phyloP scores from a whole-genome alignment of 2,888 invertebrate genomes.

The Atethmia centrago region DNA sequence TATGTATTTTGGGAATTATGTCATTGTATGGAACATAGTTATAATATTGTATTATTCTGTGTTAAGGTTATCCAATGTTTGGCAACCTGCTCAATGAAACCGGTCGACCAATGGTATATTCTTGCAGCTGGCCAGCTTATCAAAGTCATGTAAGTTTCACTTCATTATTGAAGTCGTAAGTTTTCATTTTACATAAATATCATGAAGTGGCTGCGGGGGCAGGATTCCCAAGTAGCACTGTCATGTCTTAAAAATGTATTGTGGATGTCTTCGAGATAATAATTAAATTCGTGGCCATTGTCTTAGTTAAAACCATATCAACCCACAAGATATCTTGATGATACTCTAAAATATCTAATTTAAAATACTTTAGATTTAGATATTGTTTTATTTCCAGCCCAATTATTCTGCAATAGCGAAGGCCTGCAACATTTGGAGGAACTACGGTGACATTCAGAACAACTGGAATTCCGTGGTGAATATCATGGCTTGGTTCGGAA shows the following conservation, averaged over 20 bases:
- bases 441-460: constrained; percentile 92
- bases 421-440: constrained; percentile 92
- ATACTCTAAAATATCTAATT: not conserved
- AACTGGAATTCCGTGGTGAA: constrained; percentile 91
- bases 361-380: not conserved
- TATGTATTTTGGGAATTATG: no score
- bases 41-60: not conserved
- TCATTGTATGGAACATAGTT: no score
- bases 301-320: no score
- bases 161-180: not conserved
- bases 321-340: no score
- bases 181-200: not conserved
- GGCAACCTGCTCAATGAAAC: constrained; percentile 93
- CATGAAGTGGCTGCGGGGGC: not conserved
- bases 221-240: not conserved
- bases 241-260: no score
- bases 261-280: not conserved
- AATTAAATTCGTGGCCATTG: no score
- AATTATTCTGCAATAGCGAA: constrained; percentile 90
- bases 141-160: constrained; percentile 75
- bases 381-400: constrained; percentile 81
- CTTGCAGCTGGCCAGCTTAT: constrained; percentile 96
- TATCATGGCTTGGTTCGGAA: constrained; percentile 91
- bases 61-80: constrained; percentile 92
- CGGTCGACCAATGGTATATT: constrained; percentile 94